phyloP scores from a whole-genome alignment of 1,140 invertebrate genomes.

The Drosophila kohkoa region DNA sequence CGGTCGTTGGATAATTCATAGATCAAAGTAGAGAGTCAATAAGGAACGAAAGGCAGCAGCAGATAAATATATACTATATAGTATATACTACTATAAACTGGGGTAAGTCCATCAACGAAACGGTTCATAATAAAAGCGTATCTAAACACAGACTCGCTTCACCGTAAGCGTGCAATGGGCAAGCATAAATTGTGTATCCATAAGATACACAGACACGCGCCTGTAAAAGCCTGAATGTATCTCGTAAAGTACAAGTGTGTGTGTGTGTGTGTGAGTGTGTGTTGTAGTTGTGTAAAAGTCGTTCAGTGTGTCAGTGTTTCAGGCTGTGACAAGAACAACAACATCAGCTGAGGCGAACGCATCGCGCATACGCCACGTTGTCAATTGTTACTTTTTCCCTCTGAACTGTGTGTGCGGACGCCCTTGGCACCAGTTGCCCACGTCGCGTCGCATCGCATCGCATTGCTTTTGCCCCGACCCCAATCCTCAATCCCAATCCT shows the following conservation, averaged over 20 bases:
- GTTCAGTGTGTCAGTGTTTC: conserved; percentile 82
- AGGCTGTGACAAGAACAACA: conserved; percentile 42
- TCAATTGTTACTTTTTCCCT: conserved; percentile 63
- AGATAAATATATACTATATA: neutral
- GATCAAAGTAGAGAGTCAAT: neutral
- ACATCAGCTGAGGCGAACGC: conserved; percentile 61
- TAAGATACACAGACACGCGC: conserved; percentile 67
- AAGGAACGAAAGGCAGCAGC: neutral
- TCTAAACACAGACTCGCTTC: conserved; percentile 8
- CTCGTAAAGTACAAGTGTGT: neutral
- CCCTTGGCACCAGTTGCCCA: conserved; percentile 72
- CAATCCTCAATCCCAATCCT: conserved; percentile 32
- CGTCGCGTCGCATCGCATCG: no score
- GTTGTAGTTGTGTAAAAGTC: conserved; percentile 51
- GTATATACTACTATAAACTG: conserved; percentile 43
- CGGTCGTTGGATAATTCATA: conserved; percentile 15
- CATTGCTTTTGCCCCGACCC: conserved; percentile 20
- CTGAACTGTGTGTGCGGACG: conserved; percentile 15
- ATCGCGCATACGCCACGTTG: conserved; percentile 80
- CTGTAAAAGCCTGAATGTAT: conserved; percentile 31
- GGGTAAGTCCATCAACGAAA: conserved; percentile 54
- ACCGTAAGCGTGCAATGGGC: conserved; percentile 57
- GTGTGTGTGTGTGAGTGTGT: conserved; percentile 42
- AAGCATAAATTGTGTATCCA: conserved; percentile 81
- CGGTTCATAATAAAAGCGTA: conserved; percentile 24